A percentile compares a stretch with the other conserved stretches of the same genome.
These are phyloP conservation scores for Salvelinus namaycush DNA, from an alignment of 2,113 vertebrate species.

Conservation along the genomic window DNA sequence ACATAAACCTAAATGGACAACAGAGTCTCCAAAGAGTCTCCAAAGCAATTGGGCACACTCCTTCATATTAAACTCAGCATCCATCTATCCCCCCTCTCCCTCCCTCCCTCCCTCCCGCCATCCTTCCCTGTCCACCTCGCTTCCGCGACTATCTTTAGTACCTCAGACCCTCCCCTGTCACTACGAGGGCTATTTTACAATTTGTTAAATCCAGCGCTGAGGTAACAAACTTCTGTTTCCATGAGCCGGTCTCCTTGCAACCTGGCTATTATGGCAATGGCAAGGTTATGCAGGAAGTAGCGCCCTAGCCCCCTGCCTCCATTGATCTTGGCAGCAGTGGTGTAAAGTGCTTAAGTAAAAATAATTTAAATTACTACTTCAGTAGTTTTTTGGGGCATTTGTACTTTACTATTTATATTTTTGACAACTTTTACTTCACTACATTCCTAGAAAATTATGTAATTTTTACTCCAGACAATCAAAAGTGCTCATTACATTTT, in stretches of 20 bases:
- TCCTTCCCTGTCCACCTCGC: conserved; percentile 21
- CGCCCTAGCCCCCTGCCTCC: conserved; percentile 57
- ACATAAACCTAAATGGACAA: not conserved
- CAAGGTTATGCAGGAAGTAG: conserved; percentile 67
- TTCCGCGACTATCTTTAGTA: conserved; percentile 60
- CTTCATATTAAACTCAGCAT: not conserved
- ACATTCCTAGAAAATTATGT: too few species aligned
- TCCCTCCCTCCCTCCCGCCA: conserved; percentile 6
- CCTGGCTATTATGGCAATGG: conserved; percentile 66
- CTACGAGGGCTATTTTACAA: conserved; percentile 66
- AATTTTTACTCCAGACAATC: too few species aligned
- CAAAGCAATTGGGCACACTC: not conserved
- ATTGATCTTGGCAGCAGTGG: conserved; percentile 36
- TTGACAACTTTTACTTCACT: too few species aligned
- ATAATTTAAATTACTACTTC: too few species aligned
- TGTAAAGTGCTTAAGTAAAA: too few species aligned
- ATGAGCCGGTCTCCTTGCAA: conserved; percentile 77
- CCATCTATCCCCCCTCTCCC: conserved; percentile 22
- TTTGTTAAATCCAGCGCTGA: conserved; percentile 74
- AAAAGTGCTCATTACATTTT: too few species aligned
- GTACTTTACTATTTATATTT: too few species aligned
- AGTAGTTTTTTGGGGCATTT: too few species aligned
- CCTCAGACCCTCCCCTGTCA: conserved; percentile 36
- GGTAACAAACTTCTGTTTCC: conserved; percentile 75
- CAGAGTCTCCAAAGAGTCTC: not conserved